Percentiles rank a stretch among this genome's conserved stretches.
These are phyloP conservation scores for Gila robusta DNA, from an alignment of 2,797 vertebrate genomes.

Conservation along the genomic window DNA sequence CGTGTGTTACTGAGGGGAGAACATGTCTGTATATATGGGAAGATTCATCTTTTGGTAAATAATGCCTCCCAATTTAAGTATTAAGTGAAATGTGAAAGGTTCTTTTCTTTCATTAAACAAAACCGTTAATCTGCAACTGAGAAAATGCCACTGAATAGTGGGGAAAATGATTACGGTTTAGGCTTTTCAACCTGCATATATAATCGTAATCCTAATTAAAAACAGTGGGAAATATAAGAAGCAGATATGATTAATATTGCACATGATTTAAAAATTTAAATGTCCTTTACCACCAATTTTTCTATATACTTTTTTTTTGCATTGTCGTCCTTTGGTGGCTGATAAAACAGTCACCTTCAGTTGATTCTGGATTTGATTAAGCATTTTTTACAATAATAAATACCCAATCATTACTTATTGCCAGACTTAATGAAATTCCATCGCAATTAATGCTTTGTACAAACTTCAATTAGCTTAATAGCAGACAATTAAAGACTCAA, in stretches of 20 bases:
- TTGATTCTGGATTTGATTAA: conserved; percentile 3
- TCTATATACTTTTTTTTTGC: not conserved
- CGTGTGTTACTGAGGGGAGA: conserved; percentile 20
- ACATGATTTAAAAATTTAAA: not conserved
- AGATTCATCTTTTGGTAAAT: not conserved
- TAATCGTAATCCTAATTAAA: conserved; percentile 3
- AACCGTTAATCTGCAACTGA: not conserved
- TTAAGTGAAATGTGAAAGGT: not conserved
- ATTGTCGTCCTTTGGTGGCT: not conserved
- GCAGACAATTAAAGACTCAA: conserved; percentile 39
- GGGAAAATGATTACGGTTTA: not conserved
- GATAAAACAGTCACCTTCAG: conserved; percentile 1
- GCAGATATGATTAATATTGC: conserved; percentile 12
- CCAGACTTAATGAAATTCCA: conserved; percentile 49
- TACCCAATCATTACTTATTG: conserved; percentile 54
- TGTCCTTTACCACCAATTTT: not conserved
- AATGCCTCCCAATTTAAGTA: not conserved
- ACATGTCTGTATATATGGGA: not conserved
- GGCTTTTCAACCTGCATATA: not conserved
- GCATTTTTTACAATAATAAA: conserved; percentile 22
- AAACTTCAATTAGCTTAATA: conserved; percentile 22
- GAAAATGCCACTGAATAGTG: not conserved
- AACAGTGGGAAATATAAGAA: not conserved
- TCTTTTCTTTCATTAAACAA: not conserved
- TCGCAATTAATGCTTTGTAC: conserved; percentile 24